These are phyloP conservation scores for Neodiprion pinetum DNA, from an alignment of 1,140 invertebrate genomes.

Conservation along the genomic window DNA sequence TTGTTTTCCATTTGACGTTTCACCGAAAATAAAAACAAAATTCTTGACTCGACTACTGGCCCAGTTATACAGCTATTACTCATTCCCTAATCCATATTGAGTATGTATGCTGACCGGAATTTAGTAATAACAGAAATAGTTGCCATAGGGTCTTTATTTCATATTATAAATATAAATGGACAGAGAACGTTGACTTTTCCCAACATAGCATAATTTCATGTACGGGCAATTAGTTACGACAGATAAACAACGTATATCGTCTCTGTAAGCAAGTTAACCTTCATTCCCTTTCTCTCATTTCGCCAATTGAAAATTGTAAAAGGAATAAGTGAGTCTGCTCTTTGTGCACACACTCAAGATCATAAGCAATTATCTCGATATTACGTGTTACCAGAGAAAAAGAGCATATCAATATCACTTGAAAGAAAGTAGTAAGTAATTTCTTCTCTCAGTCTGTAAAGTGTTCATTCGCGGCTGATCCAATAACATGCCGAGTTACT, in stretches of 20 bases:
- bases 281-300: not conserved
- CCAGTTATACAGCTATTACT: too few relatives aligned
- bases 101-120: not conserved
- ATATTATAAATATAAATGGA: constrained; percentile 17
- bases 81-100: not conserved
- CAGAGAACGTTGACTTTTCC: not conserved
- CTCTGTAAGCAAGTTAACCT: not conserved
- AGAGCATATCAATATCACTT: constrained; percentile 13
- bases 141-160: constrained; percentile 11
- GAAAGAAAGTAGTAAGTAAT: not conserved
- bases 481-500: constrained; percentile 37
- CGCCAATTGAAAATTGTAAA: not conserved
- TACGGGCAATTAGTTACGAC: not conserved
- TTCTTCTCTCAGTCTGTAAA: constrained; percentile 9
- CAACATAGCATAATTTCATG: not conserved
- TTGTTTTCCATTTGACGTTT: too few relatives aligned
- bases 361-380: constrained; percentile 20
- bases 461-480: constrained; percentile 6
- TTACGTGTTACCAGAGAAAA: constrained; percentile 10
- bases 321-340: constrained; percentile 2
- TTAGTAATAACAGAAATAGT: not conserved
- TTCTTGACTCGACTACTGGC: too few relatives aligned
- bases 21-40: too few relatives aligned
- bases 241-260: not conserved
- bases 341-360: constrained; percentile 10